phyloP scores from a whole-genome alignment of 2,113 vertebrate species.

The Ceuthmochares aereus region DNA sequence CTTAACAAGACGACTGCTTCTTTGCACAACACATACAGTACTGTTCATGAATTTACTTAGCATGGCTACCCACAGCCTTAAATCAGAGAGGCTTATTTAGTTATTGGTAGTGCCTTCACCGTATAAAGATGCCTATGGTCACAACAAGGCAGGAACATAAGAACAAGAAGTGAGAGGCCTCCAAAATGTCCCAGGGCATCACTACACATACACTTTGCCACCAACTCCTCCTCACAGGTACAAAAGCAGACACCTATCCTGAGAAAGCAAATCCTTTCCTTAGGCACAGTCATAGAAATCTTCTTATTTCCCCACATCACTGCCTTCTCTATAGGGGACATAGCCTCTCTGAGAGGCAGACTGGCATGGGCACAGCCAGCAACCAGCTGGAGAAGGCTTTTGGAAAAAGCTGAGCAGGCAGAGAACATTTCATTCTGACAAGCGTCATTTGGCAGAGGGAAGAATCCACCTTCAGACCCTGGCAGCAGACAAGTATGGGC shows the following conservation, averaged over 20 bases:
- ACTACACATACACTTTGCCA: not conserved
- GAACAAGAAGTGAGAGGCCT: not conserved
- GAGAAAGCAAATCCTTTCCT: not conserved
- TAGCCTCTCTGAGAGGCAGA: not conserved
- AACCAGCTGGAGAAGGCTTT: not conserved
- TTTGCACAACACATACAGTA: not conserved
- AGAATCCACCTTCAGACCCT: not conserved
- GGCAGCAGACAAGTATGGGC: not conserved
- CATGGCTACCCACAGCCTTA: not conserved
- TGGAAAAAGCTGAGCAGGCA: not conserved
- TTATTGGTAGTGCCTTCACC: not conserved
- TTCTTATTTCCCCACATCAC: accelerated
- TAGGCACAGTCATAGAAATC: not conserved
- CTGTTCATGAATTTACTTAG: not conserved
- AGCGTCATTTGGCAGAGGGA: not conserved
- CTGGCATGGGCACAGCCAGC: not conserved
- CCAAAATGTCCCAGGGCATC: accelerated
- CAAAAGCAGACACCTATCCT: not conserved
- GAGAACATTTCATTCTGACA: not conserved
- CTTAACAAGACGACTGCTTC: accelerated
- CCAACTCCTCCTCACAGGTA: not conserved
- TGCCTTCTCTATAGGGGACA: not conserved
- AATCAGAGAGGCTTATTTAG: not conserved
- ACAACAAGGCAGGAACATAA: not conserved
- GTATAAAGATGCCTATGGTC: not conserved